Conservation (phyloP, 1,140 invertebrate species). For the Polypedilum vanderplanki region DNA sequence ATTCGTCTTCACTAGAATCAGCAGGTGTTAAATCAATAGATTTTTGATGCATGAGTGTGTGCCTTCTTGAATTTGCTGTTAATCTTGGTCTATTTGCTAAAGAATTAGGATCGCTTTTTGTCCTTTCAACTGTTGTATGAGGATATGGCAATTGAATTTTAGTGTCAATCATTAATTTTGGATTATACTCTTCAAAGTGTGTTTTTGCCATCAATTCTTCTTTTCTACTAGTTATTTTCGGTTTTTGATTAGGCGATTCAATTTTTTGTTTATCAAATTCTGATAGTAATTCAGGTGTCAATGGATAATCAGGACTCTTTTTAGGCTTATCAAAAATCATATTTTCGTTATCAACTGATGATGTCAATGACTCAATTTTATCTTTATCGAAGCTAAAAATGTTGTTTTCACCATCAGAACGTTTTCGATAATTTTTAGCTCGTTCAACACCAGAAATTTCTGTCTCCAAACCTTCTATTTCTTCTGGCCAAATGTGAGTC, state of each 20-base stretch:
- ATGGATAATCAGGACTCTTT: constrained; percentile 41
- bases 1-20: constrained; percentile 72
- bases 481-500: constrained; percentile 52
- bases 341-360: constrained; percentile 46
- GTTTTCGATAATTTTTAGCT: constrained; percentile 37
- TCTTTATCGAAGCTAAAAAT: constrained; percentile 65
- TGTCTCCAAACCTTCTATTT: constrained; percentile 48
- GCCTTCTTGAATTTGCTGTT: constrained; percentile 60
- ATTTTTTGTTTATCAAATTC: constrained; percentile 52
- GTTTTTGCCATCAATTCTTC: constrained; percentile 56
- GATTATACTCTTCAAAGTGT: constrained; percentile 56
- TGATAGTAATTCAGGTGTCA: constrained; percentile 49
- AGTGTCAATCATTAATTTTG: constrained; percentile 47
- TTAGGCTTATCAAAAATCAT: constrained; percentile 44
- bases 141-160: constrained; percentile 44
- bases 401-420: constrained; percentile 49
- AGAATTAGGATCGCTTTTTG: constrained; percentile 76
- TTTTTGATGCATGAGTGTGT: constrained; percentile 77
- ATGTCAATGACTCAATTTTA: constrained; percentile 58
- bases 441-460: constrained; percentile 42
- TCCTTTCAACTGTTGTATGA: constrained; percentile 68
- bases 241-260: constrained; percentile 36
- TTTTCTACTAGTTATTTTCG: constrained; percentile 51
- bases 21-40: constrained; percentile 76
- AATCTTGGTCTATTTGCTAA: constrained; percentile 59